These are phyloP conservation scores for Iphiclides podalirius DNA, from an alignment of 2,888 invertebrate genomes.

Conservation along the genomic window DNA sequence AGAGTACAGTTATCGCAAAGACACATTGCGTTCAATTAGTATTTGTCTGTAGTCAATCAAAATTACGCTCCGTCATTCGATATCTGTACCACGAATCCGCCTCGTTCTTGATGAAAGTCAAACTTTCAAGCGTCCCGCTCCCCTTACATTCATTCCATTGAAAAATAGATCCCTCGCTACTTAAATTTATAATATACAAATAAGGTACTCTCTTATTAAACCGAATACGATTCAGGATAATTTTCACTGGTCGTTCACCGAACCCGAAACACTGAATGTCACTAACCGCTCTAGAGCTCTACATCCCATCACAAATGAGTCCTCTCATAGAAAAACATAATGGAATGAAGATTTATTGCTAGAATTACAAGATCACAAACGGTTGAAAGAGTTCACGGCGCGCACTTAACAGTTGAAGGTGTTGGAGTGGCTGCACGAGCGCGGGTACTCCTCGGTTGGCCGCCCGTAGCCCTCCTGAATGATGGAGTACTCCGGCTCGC, in stretches of 20 bases:
- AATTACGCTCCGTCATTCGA: background rate
- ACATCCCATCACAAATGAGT: conserved; percentile 58
- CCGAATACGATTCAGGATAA: conserved; percentile 65
- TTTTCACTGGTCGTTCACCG: conserved; percentile 60
- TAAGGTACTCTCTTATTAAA: conserved; percentile 70
- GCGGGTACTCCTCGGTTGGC: conserved; percentile 58
- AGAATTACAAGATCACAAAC: conserved; percentile 79
- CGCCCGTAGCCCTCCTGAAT: conserved; percentile 67
- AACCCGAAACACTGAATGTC: conserved; percentile 57
- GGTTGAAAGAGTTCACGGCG: conserved; percentile 51
- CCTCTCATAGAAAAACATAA: conserved; percentile 68
- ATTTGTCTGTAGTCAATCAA: background rate
- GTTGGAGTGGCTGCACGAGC: conserved; percentile 70
- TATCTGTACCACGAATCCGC: conserved; percentile 30
- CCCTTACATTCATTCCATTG: conserved; percentile 57
- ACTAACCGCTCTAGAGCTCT: conserved; percentile 75
- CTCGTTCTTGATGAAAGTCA: conserved; percentile 62
- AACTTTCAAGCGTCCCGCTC: conserved; percentile 61
- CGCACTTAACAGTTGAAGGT: conserved; percentile 76
- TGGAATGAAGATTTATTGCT: conserved; percentile 81
- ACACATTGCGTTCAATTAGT: background rate
- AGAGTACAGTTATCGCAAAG: conserved; percentile 22
- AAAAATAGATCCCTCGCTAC: conserved; percentile 79
- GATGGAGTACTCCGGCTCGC: conserved; percentile 75
- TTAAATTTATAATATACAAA: conserved; percentile 78